Conservation (phyloP, 2,888 invertebrate genomes). For the Desoria tigrina region DNA sequence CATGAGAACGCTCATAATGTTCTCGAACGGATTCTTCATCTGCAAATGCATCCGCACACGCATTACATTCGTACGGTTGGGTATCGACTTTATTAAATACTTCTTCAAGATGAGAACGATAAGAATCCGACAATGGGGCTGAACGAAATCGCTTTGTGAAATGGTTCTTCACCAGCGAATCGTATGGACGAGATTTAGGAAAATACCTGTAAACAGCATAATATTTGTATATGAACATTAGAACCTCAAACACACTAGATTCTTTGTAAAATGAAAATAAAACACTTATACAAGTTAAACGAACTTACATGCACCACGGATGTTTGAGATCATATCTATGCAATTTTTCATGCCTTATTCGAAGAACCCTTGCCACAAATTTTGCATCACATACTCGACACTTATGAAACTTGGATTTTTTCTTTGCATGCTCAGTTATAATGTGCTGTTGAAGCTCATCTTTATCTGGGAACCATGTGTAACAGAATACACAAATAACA, state of each 20-base stretch:
- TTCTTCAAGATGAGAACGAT: slow-evolving; percentile 30
- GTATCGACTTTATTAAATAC: slow-evolving; percentile 27
- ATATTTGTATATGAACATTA: too few species aligned
- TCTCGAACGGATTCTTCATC: slow-evolving; percentile 37
- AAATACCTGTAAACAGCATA: slow-evolving; percentile 22
- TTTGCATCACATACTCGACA: slow-evolving; percentile 45
- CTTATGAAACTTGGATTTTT: slow-evolving; percentile 40
- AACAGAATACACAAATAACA: slow-evolving; percentile 50
- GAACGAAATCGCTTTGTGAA: slow-evolving; percentile 45
- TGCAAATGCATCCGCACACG: slow-evolving; percentile 35
- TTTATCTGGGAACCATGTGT: slow-evolving; percentile 41
- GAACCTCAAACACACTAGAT: too few species aligned
- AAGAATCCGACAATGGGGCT: slow-evolving; percentile 40
- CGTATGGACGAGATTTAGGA: not conserved
- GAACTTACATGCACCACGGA: slow-evolving; percentile 12
- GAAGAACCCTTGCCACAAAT: slow-evolving; percentile 46
- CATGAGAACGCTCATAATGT: slow-evolving; percentile 42
- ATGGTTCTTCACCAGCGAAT: slow-evolving; percentile 37
- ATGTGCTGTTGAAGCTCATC: slow-evolving; percentile 43
- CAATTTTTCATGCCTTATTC: slow-evolving; percentile 48
- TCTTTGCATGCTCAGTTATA: slow-evolving; percentile 31
- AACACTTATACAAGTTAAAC: too few species aligned
- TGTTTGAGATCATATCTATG: slow-evolving; percentile 49
- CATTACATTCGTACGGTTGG: slow-evolving; percentile 41
- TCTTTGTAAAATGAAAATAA: slow-evolving; percentile 2